These are phyloP conservation scores for Diarsia rubi DNA, from an alignment of 2,888 invertebrate genomes.

Conservation along the genomic window DNA sequence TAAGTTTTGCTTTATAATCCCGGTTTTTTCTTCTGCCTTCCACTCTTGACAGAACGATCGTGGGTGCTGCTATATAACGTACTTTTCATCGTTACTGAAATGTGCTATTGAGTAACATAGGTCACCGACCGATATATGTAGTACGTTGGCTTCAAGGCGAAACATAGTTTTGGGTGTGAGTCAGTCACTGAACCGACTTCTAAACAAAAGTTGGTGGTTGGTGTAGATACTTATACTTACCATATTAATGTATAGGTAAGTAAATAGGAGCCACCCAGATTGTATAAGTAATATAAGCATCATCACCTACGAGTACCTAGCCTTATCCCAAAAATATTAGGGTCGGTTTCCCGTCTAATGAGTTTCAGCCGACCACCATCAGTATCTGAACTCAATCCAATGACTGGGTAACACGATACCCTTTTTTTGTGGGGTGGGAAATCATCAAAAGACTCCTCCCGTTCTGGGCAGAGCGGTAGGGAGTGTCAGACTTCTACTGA, in stretches of 20 bases:
- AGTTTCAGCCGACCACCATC: neutral
- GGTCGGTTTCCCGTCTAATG: neutral
- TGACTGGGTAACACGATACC: neutral
- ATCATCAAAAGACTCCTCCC: no score
- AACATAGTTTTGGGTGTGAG: conserved; percentile 20
- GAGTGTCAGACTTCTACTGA: no score
- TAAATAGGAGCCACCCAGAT: neutral
- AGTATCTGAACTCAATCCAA: neutral
- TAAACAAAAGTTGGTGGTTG: neutral
- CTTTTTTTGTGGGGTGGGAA: no score
- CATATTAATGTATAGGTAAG: no score
- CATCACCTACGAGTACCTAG: neutral
- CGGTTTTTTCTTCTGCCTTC: neutral
- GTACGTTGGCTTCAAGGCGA: conserved; percentile 26
- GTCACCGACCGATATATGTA: conserved; percentile 42
- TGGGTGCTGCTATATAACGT: neutral
- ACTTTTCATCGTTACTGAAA: conserved; percentile 19
- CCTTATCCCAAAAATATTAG: neutral
- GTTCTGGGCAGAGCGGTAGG: no score
- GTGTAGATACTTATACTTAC: no score
- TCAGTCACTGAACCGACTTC: conserved; percentile 3
- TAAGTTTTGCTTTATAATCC: conserved; percentile 81
- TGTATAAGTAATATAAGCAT: neutral
- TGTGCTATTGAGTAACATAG: conserved; percentile 31
- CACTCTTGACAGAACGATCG: neutral